A percentile compares a stretch with the other conserved stretches of the same genome.
phyloP scores from a whole-genome alignment of 2,797 vertebrate genomes.

The Poeciliopsis presidionis region DNA sequence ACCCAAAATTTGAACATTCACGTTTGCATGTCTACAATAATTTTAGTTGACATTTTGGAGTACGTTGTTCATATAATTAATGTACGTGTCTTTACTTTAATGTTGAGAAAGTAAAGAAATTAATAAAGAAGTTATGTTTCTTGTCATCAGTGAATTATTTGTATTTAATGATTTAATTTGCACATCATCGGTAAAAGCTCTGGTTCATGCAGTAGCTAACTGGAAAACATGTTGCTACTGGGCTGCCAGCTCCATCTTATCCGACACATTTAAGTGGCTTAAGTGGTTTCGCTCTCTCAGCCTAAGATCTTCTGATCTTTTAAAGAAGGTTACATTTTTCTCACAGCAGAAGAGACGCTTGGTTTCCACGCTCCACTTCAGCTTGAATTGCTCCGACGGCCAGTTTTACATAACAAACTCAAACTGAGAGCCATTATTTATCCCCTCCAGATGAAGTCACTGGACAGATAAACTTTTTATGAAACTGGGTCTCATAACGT shows the following conservation, averaged over 20 bases:
- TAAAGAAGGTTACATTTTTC: slow-evolving; percentile 3
- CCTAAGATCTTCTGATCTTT: background rate
- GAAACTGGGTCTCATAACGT: background rate
- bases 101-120: background rate
- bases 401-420: background rate
- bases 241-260: background rate
- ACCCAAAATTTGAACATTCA: background rate
- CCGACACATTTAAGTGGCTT: background rate
- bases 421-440: background rate
- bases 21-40: background rate
- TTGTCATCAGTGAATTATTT: no score
- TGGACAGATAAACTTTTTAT: background rate
- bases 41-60: background rate
- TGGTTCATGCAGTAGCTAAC: background rate
- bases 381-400: background rate
- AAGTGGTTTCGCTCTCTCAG: background rate
- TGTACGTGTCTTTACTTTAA: background rate
- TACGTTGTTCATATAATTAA: background rate
- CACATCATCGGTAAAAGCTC: background rate
- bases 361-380: background rate
- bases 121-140: background rate
- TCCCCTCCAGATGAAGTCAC: background rate
- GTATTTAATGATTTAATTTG: background rate
- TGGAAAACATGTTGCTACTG: background rate
- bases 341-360: background rate